These are phyloP conservation scores for Scartelaos histophorus DNA, from an alignment of 2,113 vertebrate species.

Conservation along the genomic window DNA sequence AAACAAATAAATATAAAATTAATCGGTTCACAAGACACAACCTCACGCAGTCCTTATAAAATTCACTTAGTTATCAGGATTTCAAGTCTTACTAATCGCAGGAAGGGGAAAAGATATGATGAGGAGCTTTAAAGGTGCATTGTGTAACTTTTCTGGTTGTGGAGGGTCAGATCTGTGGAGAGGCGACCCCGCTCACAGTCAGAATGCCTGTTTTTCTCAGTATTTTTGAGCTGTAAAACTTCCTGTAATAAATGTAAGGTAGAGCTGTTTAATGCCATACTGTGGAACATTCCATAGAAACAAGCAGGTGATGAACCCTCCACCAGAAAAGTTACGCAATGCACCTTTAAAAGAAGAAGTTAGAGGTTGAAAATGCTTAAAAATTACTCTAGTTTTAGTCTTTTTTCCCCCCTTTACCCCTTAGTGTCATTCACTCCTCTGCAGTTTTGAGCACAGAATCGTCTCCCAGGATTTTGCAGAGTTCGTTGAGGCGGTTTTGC, in stretches of 20 bases:
- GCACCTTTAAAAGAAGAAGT: not conserved
- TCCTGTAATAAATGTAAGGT: too few relatives aligned
- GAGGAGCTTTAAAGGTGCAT: not conserved
- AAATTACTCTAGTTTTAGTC: not conserved
- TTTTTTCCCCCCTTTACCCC: not conserved
- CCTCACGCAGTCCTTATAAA: slow-evolving; percentile 18
- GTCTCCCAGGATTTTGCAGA: slow-evolving; percentile 95
- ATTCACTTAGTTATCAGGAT: not conserved
- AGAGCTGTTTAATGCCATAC: too few relatives aligned
- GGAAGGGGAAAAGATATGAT: not conserved
- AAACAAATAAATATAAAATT: not conserved
- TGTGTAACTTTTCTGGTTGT: too few relatives aligned
- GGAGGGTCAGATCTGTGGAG: too few relatives aligned
- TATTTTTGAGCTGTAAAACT: too few relatives aligned
- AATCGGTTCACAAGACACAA: too few relatives aligned
- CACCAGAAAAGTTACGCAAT: too few relatives aligned
- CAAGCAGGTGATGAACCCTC: too few relatives aligned
- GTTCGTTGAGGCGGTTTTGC: slow-evolving; percentile 94
- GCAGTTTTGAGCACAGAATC: slow-evolving; percentile 92
- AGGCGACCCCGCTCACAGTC: too few relatives aligned
- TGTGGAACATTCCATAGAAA: too few relatives aligned
- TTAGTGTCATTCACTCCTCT: slow-evolving; percentile 57
- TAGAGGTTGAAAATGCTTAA: not conserved
- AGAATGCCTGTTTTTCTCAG: too few relatives aligned
- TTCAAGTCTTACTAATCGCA: slow-evolving; percentile 2